phyloP scores from a whole-genome alignment of 1,140 invertebrate species.

The Apis florea region DNA sequence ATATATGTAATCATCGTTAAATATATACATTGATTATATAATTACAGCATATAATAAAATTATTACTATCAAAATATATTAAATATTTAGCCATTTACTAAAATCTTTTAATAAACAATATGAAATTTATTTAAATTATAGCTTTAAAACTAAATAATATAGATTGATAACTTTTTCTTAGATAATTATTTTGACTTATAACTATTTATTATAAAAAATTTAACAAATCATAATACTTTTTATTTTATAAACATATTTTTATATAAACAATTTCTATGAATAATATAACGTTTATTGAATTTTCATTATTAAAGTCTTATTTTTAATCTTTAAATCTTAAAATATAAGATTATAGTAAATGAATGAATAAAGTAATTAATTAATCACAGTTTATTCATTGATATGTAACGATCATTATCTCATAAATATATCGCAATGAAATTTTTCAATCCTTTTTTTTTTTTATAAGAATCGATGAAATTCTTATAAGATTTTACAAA shows the following conservation, averaged over 20 bases:
- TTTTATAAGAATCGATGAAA: too few relatives aligned
- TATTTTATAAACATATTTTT: neutral
- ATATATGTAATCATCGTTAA: neutral
- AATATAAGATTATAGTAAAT: neutral
- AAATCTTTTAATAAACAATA: neutral
- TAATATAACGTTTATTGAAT: neutral
- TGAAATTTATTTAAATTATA: neutral
- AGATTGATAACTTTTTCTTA: neutral
- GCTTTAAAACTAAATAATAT: too few relatives aligned
- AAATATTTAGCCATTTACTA: neutral
- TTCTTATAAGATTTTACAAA: too few relatives aligned
- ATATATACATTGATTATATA: neutral
- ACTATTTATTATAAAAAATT: too few relatives aligned
- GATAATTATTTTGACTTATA: neutral
- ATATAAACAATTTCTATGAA: neutral
- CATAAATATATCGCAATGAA: neutral
- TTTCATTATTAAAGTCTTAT: neutral
- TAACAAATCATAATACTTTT: neutral
- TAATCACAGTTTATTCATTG: neutral
- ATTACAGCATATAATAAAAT: neutral
- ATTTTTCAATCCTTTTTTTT: slow-evolving; percentile 4
- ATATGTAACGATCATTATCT: neutral
- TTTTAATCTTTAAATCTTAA: neutral
- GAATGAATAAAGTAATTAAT: neutral
- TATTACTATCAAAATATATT: neutral